Conservation (phyloP, 2,797 vertebrate genomes). For the Pseudochirops cupreus region DNA sequence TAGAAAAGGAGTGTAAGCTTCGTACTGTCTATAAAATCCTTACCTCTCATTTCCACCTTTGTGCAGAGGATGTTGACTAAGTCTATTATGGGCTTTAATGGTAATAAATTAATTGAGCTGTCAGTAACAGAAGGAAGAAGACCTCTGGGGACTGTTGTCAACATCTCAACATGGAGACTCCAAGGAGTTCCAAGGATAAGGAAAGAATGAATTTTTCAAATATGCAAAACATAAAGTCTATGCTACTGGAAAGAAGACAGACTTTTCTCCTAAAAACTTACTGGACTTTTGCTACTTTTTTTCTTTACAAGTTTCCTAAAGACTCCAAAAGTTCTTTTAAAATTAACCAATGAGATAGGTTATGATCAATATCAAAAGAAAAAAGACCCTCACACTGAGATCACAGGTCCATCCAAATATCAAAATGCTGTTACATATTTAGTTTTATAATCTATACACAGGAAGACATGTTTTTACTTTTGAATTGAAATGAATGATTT, state of each 20-base stretch:
- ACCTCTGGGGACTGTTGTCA: neutral
- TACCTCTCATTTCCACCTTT: neutral
- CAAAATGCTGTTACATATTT: neutral
- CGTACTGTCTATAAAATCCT: neutral
- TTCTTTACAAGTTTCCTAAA: neutral
- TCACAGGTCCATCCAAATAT: neutral
- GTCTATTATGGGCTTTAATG: constrained; percentile 11
- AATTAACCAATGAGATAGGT: neutral
- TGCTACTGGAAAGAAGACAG: neutral
- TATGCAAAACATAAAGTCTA: neutral
- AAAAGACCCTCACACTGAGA: neutral
- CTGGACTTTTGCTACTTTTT: neutral
- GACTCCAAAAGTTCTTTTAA: neutral
- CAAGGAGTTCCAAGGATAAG: neutral
- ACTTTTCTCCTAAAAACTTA: neutral
- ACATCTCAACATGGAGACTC: neutral
- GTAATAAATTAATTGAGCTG: neutral
- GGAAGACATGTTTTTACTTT: neutral
- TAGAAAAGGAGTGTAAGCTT: neutral
- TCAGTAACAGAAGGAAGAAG: constrained; percentile 1
- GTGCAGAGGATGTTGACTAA: neutral
- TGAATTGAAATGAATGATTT: neutral
- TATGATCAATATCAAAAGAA: neutral
- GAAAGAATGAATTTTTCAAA: constrained; percentile 8
- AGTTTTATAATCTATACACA: neutral